Evolutionary conservation across 2,888 invertebrate species (phyloP).

Genomic region (Junonia oenone): DNA sequence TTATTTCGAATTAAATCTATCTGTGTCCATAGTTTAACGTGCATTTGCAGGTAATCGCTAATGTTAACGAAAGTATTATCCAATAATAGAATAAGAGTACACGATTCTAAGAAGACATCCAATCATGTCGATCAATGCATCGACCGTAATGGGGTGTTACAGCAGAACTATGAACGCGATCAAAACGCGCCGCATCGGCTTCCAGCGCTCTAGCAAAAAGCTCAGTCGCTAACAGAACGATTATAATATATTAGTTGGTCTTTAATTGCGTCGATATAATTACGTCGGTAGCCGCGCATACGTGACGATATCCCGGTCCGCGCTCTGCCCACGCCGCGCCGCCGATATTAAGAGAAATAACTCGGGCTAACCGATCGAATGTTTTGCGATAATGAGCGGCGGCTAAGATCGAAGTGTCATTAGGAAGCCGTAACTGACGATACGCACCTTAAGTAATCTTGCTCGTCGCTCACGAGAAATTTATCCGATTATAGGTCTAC

Average conservation of each 20-base stretch:
- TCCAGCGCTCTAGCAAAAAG: slow-evolving; percentile 64
- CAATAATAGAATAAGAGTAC: slow-evolving; percentile 14
- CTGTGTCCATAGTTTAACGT: too few species aligned
- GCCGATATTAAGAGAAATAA: slow-evolving; percentile 75
- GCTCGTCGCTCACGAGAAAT: slow-evolving; percentile 55
- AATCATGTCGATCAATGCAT: slow-evolving; percentile 50
- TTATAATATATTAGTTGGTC: slow-evolving; percentile 78
- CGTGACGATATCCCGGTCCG: slow-evolving; percentile 76
- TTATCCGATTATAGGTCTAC: slow-evolving; percentile 65
- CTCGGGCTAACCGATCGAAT: slow-evolving; percentile 70
- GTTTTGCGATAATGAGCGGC: slow-evolving; percentile 74
- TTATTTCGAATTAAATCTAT: too few species aligned
- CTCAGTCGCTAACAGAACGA: slow-evolving; percentile 69
- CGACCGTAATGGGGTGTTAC: slow-evolving; percentile 55
- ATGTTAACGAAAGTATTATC: background rate
- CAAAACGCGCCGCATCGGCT: slow-evolving; percentile 55
- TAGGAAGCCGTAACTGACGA: slow-evolving; percentile 74
- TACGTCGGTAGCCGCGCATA: slow-evolving; percentile 65
- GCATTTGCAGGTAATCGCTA: slow-evolving; percentile 7
- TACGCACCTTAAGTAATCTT: slow-evolving; percentile 70
- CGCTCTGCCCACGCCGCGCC: slow-evolving; percentile 50
- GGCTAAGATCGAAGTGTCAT: slow-evolving; percentile 75
- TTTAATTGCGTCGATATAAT: slow-evolving; percentile 79
- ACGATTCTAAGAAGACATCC: slow-evolving; percentile 37
- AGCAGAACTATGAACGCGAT: slow-evolving; percentile 50